Evolutionary conservation across 2,888 invertebrate species (phyloP).

Genomic region (Lacanobia wlatinum): DNA sequence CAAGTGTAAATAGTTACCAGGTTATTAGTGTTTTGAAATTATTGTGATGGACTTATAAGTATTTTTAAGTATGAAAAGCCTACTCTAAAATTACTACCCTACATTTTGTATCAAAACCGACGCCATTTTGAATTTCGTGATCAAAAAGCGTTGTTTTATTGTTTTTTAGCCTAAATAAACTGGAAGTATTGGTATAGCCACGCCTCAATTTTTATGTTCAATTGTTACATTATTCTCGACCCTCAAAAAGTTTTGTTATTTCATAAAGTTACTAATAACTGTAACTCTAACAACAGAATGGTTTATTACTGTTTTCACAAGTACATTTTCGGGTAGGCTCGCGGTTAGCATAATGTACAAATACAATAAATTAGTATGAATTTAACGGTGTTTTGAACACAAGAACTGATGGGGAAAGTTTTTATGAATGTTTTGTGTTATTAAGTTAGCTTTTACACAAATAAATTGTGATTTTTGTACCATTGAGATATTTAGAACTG

Average conservation of each 20-base stretch:
- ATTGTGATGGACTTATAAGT: conserved; percentile 62
- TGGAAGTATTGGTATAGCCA: not conserved
- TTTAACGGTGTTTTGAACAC: conserved; percentile 64
- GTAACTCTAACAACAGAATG: conserved; percentile 32
- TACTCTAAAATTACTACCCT: conserved; percentile 38
- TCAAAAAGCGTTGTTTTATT: not conserved
- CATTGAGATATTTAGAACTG: conserved; percentile 16
- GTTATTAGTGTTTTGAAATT: conserved; percentile 57
- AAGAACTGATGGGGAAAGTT: conserved; percentile 62
- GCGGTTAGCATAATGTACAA: conserved; percentile 61
- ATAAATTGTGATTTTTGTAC: conserved; percentile 45
- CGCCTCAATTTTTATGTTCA: conserved; percentile 1
- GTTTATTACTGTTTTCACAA: conserved; percentile 53
- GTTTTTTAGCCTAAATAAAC: conserved; percentile 6
- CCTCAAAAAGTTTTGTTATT: conserved; percentile 43
- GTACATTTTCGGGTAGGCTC: conserved; percentile 55
- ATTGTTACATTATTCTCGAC: conserved; percentile 11
- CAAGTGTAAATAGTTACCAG: conserved; percentile 62
- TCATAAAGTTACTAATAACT: conserved; percentile 48
- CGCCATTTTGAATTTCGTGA: not conserved
- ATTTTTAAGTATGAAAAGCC: conserved; percentile 24
- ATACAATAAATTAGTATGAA: conserved; percentile 61
- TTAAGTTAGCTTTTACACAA: conserved; percentile 38
- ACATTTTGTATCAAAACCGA: not conserved
- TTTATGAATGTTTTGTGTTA: conserved; percentile 46